Conservation (phyloP, 92 coral and sea anemone genomes). For the Zoanthus sansibaricus region DNA sequence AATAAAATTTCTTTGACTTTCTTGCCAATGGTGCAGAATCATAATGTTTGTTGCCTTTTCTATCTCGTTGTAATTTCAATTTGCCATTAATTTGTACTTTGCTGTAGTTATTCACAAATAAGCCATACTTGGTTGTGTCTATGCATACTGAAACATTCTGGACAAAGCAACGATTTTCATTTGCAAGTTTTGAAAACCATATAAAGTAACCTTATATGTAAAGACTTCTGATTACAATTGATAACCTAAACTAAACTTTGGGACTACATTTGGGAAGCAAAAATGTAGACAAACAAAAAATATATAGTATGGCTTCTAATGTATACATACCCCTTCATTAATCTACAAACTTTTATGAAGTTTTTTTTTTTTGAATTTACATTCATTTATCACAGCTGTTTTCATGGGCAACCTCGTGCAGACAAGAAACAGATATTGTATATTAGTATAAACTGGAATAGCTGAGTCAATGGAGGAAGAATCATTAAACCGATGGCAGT, state of each 20-base stretch:
- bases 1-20: too few species aligned
- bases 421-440: neutral
- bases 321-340: too few species aligned
- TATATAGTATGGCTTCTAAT: too few species aligned
- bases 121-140: neutral
- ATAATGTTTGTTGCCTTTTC: neutral
- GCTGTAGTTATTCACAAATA: neutral
- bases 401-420: conserved; percentile 3
- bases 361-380: neutral
- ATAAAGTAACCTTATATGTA: neutral
- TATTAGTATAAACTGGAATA: conserved; percentile 1
- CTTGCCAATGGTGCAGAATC: neutral
- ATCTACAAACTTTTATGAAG: too few species aligned
- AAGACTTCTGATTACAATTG: neutral
- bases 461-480: conserved; percentile 3
- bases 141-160: neutral
- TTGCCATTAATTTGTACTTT: neutral
- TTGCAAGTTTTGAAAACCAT: neutral
- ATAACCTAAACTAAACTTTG: neutral
- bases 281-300: neutral
- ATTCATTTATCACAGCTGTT: neutral
- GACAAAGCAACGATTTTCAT: neutral
- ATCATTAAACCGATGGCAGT: neutral
- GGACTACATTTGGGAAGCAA: neutral
- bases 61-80: neutral